Conservation (phyloP, 2,888 invertebrate species). For the Eupeodes latifasciatus region DNA sequence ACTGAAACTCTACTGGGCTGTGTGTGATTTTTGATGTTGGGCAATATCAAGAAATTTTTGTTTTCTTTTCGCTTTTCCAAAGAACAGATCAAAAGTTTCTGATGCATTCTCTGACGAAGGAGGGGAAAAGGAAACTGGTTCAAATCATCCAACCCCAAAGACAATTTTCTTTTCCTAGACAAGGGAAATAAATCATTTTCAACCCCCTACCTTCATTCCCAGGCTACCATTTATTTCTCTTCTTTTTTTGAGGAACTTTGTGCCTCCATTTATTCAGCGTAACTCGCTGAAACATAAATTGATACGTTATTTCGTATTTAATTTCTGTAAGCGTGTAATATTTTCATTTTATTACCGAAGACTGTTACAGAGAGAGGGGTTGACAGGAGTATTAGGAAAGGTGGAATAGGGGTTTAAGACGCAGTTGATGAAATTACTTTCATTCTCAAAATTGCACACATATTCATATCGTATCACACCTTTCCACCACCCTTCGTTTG, state of each 20-base stretch:
- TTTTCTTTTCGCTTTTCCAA: conserved; percentile 44
- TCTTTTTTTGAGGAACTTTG: neutral
- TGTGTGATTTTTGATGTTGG: conserved; percentile 62
- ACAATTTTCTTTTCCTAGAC: conserved; percentile 55
- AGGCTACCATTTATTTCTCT: no score
- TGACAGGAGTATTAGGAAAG: no score
- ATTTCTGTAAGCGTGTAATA: conserved; percentile 64
- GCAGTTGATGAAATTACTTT: conserved; percentile 63
- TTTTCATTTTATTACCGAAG: conserved; percentile 37
- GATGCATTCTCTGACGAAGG: conserved; percentile 41
- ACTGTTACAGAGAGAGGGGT: neutral
- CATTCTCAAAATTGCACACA: conserved; percentile 70
- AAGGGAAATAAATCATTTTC: conserved; percentile 72
- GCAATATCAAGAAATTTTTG: conserved; percentile 34
- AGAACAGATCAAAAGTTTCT: conserved; percentile 70
- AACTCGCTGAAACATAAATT: conserved; percentile 59
- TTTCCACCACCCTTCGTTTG: neutral
- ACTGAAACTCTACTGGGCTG: conserved; percentile 42
- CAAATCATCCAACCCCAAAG: conserved; percentile 27
- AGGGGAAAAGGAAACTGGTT: neutral
- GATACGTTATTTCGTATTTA: conserved; percentile 75
- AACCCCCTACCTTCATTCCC: neutral
- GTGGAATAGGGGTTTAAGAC: no score
- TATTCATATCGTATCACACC: conserved; percentile 68
- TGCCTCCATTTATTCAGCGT: neutral